phyloP scores from a whole-genome alignment of 2,797 vertebrate genomes.

The Pantherophis alleghaniensis region DNA sequence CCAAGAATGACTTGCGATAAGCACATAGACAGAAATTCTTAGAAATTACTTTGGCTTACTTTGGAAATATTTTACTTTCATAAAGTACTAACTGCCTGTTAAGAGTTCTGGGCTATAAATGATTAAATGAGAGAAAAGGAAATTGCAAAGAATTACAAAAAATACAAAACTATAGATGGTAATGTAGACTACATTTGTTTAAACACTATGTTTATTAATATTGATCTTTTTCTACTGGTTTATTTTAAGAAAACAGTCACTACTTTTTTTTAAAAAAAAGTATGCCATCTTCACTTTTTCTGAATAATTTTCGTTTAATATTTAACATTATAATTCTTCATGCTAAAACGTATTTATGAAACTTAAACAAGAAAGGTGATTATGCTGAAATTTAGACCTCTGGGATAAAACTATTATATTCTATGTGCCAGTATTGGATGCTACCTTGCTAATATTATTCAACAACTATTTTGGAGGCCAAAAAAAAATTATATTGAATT shows the following conservation, averaged over 20 bases:
- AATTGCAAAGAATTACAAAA: slow-evolving; percentile 38
- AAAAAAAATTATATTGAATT: neutral
- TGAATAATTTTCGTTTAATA: slow-evolving; percentile 33
- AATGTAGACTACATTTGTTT: slow-evolving; percentile 11
- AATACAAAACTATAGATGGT: slow-evolving; percentile 42
- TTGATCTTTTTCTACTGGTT: slow-evolving; percentile 33
- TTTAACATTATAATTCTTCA: slow-evolving; percentile 47
- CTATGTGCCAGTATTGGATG: neutral
- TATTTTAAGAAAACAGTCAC: slow-evolving; percentile 43
- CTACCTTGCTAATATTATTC: neutral
- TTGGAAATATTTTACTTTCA: slow-evolving; percentile 29
- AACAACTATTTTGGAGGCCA: neutral
- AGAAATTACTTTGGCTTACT: neutral
- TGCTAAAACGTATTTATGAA: slow-evolving; percentile 51
- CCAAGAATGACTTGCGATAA: neutral
- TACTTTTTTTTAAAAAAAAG: slow-evolving; percentile 29
- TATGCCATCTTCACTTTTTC: slow-evolving; percentile 35
- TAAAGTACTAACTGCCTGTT: slow-evolving; percentile 38
- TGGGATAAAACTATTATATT: neutral
- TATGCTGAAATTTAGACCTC: neutral
- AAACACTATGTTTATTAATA: slow-evolving; percentile 46
- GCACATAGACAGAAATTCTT: neutral
- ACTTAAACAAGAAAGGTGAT: slow-evolving; percentile 34
- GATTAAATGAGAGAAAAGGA: slow-evolving; percentile 36
- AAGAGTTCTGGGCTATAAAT: slow-evolving; percentile 37